Percentiles rank a stretch among this genome's conserved stretches.
Conservation (phyloP, 2,113 vertebrate genomes). For the Arvicanthis niloticus region DNA sequence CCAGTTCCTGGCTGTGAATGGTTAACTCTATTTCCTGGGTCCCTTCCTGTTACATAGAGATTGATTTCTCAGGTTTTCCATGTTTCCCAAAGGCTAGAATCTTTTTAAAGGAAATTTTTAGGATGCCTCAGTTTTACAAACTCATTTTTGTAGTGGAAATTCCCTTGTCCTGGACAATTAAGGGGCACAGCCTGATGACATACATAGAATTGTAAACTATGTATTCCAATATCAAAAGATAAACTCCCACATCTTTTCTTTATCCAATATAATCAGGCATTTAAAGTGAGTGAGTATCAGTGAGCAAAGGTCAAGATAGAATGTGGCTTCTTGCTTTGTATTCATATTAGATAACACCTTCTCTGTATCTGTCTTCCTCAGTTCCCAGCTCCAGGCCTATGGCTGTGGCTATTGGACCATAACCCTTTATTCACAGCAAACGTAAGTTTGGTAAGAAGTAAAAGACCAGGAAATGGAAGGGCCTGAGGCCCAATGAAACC, state of each 20-base stretch:
- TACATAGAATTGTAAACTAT: not conserved
- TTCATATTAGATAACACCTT: not conserved
- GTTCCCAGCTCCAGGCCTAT: not conserved
- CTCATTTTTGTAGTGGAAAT: not conserved
- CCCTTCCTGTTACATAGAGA: not conserved
- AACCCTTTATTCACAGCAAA: too few species aligned
- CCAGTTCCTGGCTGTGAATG: not conserved
- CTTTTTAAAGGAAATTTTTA: not conserved
- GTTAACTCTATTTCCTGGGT: not conserved
- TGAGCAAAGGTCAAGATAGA: not conserved
- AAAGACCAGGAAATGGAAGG: not conserved
- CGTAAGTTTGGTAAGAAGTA: not conserved
- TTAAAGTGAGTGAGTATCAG: not conserved
- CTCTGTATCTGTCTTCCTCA: not conserved
- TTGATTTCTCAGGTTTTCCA: not conserved
- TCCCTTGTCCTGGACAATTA: not conserved
- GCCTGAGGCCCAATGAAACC: not conserved
- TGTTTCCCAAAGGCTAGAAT: not conserved
- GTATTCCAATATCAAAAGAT: not conserved
- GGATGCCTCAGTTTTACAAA: not conserved
- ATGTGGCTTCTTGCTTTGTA: not conserved
- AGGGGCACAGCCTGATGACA: not conserved
- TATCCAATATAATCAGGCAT: not conserved
- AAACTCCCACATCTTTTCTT: not conserved
- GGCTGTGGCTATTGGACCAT: not conserved